phyloP scores from a whole-genome alignment of 2,797 vertebrate genomes.

The Cyprinodon diabolis region DNA sequence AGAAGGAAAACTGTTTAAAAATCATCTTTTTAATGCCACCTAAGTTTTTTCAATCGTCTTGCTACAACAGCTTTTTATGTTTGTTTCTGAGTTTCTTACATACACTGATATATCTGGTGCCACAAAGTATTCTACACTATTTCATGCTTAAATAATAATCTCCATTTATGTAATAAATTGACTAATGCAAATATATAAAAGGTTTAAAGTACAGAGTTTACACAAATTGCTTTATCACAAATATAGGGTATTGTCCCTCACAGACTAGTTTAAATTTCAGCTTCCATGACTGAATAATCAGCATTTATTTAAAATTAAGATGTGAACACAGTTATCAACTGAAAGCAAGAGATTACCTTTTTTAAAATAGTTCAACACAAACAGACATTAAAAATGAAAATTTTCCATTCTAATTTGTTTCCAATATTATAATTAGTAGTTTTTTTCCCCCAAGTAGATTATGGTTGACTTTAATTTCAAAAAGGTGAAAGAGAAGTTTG shows the following conservation, averaged over 20 bases:
- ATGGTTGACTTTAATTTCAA: not conserved
- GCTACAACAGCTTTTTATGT: not conserved
- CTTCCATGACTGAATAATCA: not conserved
- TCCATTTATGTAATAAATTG: not conserved
- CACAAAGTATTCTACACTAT: not conserved
- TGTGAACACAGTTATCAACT: too few relatives aligned
- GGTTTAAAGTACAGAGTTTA: too few relatives aligned
- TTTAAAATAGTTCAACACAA: not conserved
- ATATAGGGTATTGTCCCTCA: not conserved
- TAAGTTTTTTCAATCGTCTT: too few relatives aligned
- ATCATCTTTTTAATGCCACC: too few relatives aligned
- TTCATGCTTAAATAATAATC: not conserved
- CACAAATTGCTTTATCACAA: not conserved
- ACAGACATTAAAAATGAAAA: not conserved
- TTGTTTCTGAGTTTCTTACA: not conserved
- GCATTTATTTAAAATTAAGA: too few relatives aligned
- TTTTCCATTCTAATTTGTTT: too few relatives aligned
- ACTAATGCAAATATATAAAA: not conserved
- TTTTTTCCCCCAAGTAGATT: not conserved
- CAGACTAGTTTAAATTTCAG: not conserved
- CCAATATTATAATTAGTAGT: not conserved
- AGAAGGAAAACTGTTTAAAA: not conserved
- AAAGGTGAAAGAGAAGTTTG: too few relatives aligned
- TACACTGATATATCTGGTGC: not conserved
- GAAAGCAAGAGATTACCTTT: not conserved